Percentiles rank a stretch among this genome's conserved stretches.
Evolutionary conservation across 2,797 vertebrate genomes (phyloP).

Genomic region (Scarus forsteni): DNA sequence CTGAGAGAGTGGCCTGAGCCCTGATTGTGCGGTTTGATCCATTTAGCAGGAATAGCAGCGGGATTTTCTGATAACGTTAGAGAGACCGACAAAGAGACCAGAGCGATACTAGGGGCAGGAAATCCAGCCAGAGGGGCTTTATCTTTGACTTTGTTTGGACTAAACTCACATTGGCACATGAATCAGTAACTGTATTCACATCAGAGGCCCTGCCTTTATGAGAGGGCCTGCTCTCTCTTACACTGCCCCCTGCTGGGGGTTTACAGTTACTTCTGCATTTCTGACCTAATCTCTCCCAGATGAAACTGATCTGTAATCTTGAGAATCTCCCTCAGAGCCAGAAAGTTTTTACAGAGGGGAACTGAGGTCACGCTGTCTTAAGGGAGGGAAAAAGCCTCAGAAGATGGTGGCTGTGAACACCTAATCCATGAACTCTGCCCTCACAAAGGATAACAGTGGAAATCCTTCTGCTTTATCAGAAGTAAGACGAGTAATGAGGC

Average conservation of each 20-base stretch:
- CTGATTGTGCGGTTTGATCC: slow-evolving; percentile 71
- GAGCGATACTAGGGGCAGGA: slow-evolving; percentile 22
- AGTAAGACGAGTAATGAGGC: slow-evolving; percentile 32
- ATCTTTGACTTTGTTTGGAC: slow-evolving; percentile 54
- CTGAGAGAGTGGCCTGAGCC: slow-evolving; percentile 46
- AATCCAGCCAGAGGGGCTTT: slow-evolving; percentile 43
- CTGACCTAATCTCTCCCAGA: slow-evolving; percentile 65
- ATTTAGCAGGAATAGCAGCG: slow-evolving; percentile 55
- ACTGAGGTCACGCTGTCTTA: slow-evolving; percentile 50
- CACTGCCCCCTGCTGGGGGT: slow-evolving; percentile 78
- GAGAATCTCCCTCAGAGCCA: slow-evolving; percentile 38
- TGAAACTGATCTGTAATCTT: slow-evolving; percentile 63
- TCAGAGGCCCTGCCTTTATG: slow-evolving; percentile 38
- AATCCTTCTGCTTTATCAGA: slow-evolving; percentile 30
- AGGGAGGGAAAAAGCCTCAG: slow-evolving; percentile 39
- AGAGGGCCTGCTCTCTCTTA: slow-evolving; percentile 50
- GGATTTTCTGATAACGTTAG: slow-evolving; percentile 52
- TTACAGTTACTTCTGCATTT: slow-evolving; percentile 41
- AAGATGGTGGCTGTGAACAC: slow-evolving; percentile 20
- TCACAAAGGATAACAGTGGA: slow-evolving; percentile 25
- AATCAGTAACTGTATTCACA: slow-evolving; percentile 48
- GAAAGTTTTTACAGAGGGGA: slow-evolving; percentile 53
- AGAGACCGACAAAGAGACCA: slow-evolving; percentile 28
- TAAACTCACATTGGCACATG: slow-evolving; percentile 53
- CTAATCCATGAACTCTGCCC: slow-evolving; percentile 45